These are phyloP conservation scores for Hyposmocoma kahamanoa DNA, from an alignment of 1,140 invertebrate genomes.

Conservation along the genomic window DNA sequence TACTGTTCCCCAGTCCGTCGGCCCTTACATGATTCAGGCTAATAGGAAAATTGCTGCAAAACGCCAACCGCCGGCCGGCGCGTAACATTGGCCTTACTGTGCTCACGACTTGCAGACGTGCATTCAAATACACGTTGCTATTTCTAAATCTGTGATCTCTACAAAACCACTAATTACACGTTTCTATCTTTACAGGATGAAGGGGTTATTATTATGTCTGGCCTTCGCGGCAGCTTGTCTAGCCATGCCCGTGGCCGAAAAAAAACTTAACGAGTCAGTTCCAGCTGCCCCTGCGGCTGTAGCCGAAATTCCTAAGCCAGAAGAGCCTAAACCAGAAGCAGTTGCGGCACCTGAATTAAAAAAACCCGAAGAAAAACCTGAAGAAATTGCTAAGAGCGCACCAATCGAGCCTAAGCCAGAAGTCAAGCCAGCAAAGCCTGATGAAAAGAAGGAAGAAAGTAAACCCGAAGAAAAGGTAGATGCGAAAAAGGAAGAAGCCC, in stretches of 20 bases:
- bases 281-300: conserved; percentile 12
- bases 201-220: conserved; percentile 64
- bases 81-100: conserved; percentile 69
- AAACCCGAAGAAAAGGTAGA: conserved; percentile 4
- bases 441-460: conserved; percentile 20
- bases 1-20: conserved; percentile 35
- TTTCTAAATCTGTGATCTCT: conserved; percentile 15
- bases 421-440: conserved; percentile 17
- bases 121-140: conserved; percentile 37
- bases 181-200: conserved; percentile 65
- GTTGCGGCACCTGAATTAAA: conserved; percentile 20
- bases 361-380: conserved; percentile 19
- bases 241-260: conserved; percentile 64
- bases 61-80: conserved; percentile 39
- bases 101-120: conserved; percentile 55
- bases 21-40: conserved; percentile 61
- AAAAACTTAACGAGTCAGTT: conserved; percentile 42
- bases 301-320: too few species aligned
- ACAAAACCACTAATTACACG: conserved; percentile 42
- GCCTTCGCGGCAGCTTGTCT: conserved; percentile 59
- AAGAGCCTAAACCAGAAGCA: conserved; percentile 22
- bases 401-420: conserved; percentile 29
- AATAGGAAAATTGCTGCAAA: conserved; percentile 64
- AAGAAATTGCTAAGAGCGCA: conserved; percentile 12
- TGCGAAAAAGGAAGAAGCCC: conserved; percentile 11